Percentiles rank a stretch among this genome's conserved stretches.
Conservation (phyloP, 35 echinoderm and acorn worm genomes). For the Hemicentrotus pulcherrimus region DNA sequence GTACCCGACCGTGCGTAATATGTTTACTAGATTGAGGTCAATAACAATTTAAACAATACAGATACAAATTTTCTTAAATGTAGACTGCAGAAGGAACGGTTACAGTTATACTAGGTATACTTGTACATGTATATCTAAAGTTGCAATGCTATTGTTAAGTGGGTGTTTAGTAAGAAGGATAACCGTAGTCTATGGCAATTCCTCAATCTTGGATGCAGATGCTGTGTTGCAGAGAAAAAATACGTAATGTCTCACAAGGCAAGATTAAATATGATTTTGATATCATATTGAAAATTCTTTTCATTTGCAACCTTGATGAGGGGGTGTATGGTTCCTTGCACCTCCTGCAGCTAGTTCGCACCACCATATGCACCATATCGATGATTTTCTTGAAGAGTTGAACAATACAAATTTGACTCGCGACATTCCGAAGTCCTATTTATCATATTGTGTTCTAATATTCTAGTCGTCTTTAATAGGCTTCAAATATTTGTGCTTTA, state of each 20-base stretch:
- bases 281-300: not conserved
- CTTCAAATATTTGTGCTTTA: not conserved
- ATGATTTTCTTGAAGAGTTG: not conserved
- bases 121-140: not conserved
- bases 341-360: not conserved
- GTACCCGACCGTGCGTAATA: not conserved
- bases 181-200: too few relatives aligned
- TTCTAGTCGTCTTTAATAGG: not conserved
- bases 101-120: not conserved
- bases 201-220: too few relatives aligned
- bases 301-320: not conserved
- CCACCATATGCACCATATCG: not conserved
- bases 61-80: not conserved
- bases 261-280: too few relatives aligned
- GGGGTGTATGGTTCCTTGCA: not conserved
- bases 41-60: not conserved
- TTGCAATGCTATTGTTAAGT: not conserved
- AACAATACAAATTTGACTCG: not conserved
- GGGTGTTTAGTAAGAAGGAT: not conserved
- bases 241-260: too few relatives aligned
- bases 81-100: not conserved
- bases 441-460: not conserved
- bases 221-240: too few relatives aligned
- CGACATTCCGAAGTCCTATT: not conserved
- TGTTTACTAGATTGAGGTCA: conserved; percentile 4